phyloP scores from a whole-genome alignment of 1,140 invertebrate species.

The Trichonephila clavata region DNA sequence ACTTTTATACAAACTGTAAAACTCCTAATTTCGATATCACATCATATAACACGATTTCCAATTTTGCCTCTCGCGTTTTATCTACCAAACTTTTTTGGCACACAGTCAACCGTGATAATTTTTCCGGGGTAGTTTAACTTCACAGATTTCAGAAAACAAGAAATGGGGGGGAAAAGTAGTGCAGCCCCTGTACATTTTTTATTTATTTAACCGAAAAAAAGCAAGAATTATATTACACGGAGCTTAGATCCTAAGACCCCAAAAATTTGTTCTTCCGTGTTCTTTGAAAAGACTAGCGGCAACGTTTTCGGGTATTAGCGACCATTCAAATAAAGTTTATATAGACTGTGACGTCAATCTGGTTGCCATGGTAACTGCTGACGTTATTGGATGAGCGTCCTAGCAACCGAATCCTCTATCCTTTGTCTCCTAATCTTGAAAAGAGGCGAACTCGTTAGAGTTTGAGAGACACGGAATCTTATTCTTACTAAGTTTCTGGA shows the following conservation, averaged over 20 bases:
- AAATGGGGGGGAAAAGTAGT: neutral
- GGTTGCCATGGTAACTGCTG: conserved; percentile 29
- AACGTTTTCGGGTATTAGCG: conserved; percentile 31
- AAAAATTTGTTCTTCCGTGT: neutral
- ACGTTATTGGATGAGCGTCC: conserved; percentile 51
- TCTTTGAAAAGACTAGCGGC: neutral
- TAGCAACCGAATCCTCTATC: conserved; percentile 39
- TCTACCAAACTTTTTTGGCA: neutral
- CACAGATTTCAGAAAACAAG: neutral
- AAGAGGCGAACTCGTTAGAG: conserved; percentile 57
- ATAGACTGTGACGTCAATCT: conserved; percentile 54
- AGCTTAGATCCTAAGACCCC: neutral
- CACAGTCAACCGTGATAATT: neutral
- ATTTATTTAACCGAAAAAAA: neutral
- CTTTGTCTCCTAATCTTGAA: conserved; percentile 51
- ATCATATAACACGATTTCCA: neutral
- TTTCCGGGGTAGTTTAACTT: neutral
- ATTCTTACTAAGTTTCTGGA: conserved; percentile 16
- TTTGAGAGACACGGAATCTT: conserved; percentile 1
- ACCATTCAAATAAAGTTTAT: conserved; percentile 68
- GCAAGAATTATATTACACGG: neutral
- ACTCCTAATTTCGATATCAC: no score
- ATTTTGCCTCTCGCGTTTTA: neutral
- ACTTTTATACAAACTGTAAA: no score
- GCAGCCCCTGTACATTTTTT: neutral